Conservation (phyloP, 2,113 vertebrate species). For the Bolborhynchus lineola region DNA sequence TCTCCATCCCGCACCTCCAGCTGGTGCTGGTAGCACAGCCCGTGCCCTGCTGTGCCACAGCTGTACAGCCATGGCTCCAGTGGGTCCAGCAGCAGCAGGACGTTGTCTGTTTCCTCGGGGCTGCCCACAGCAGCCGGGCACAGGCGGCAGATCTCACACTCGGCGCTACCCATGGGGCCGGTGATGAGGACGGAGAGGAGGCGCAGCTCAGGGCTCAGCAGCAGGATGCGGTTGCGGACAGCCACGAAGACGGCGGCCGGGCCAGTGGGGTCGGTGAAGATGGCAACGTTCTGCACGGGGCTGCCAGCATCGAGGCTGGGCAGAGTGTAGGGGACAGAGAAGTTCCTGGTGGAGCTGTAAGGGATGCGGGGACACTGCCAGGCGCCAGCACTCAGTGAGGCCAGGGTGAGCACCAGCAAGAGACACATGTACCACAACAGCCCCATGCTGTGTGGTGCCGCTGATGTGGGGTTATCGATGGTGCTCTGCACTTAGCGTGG, state of each 20-base stretch:
- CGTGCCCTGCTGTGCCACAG: slow-evolving; percentile 83
- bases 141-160: slow-evolving; percentile 78
- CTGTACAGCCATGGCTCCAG: slow-evolving; percentile 84
- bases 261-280: not conserved
- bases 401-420: not conserved
- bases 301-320: slow-evolving; percentile 75
- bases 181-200: slow-evolving; percentile 75
- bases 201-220: slow-evolving; percentile 69
- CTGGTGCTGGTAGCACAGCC: slow-evolving; percentile 87
- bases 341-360: slow-evolving; percentile 76
- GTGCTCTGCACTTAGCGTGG: not conserved
- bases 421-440: not conserved
- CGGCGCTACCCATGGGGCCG: slow-evolving; percentile 80
- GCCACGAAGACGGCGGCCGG: slow-evolving; percentile 74
- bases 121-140: not conserved
- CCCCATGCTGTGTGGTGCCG: not conserved
- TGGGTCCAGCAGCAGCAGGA: slow-evolving; percentile 84
- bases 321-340: slow-evolving; percentile 79
- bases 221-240: slow-evolving; percentile 83
- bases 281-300: slow-evolving; percentile 82
- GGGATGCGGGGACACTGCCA: slow-evolving; percentile 75
- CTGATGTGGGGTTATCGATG: accelerated
- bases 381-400: accelerated
- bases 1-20: not conserved
- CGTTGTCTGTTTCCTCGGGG: slow-evolving; percentile 78